Base-by-base conservation (phyloP, 2,888 invertebrate species). In the Lomographa bimaculata region DNA sequence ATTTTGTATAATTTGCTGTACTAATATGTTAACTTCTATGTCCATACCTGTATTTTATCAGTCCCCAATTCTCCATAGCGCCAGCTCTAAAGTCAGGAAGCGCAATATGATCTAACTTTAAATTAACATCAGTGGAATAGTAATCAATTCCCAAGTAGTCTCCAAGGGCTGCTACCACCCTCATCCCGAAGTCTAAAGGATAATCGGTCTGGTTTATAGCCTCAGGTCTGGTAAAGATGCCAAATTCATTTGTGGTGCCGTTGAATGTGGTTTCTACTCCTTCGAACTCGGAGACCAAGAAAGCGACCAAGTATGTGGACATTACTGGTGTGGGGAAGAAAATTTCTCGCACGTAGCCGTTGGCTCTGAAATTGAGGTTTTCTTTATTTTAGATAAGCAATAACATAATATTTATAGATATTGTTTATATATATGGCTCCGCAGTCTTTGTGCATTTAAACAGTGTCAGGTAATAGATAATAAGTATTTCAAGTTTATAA, bases 11-110 rank as follows among this genome's bases (percentile, higher is more conserved):
- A n/a, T n/a, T n/a, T n/a, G n/a, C n/a, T n/a, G n/a, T n/a, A n/a
- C n/a, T n/a, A n/a, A n/a, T n/a, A n/a, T n/a, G n/a, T n/a, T n/a
- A n/a, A n/a, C n/a, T n/a, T n/a, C n/a, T n/a, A n/a, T n/a, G n/a
- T n/a, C n/a, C 7, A 6, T 71, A 93, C 94, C 92, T 92, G 79
- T 94, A 97, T 1, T 95, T 96, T 3, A 96, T 90, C 10, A 97
- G 84, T 3, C 97, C 97, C 96, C 97, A 97, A 71, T 97, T 97
- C 70, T 97, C 96, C 97, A 97, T 97, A 32, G 97, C 97, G 23
- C 95, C 95, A 48, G 94, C 93, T 26, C 91, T 91, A 71, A 97
- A 96, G 69, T 97, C 95, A 0, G 96, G 94, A 42, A 97, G 91
- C 1, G 96, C 96, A n/a, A 96, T 92, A 64, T 96, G 92, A 64